Evolutionary conservation across 2,888 invertebrate species (phyloP).

Genomic region (Morpho helenor): DNA sequence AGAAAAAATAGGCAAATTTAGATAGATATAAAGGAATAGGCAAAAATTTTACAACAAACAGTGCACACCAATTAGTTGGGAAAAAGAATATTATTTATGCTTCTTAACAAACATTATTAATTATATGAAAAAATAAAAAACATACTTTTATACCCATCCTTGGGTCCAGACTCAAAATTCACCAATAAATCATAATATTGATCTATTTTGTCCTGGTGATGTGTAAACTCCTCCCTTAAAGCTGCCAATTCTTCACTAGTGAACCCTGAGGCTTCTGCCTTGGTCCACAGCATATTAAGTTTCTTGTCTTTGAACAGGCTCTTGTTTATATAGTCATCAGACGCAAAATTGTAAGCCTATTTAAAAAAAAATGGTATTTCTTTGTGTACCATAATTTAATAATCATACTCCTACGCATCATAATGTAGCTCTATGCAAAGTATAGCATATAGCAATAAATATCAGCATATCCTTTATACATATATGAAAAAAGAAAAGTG

Average conservation of each 20-base stretch:
- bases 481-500: too few relatives aligned
- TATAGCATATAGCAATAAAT: too few relatives aligned
- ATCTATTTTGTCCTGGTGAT: conserved; percentile 95
- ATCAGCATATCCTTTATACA: too few relatives aligned
- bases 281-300: conserved; percentile 92
- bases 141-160: conserved; percentile 84
- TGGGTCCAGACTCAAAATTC: conserved; percentile 81
- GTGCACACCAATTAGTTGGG: too few relatives aligned
- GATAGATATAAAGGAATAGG: too few relatives aligned
- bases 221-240: conserved; percentile 92
- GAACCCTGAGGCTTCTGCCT: conserved; percentile 93
- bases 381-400: too few relatives aligned
- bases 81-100: too few relatives aligned
- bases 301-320: conserved; percentile 94
- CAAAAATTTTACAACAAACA: too few relatives aligned
- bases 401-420: too few relatives aligned
- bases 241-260: conserved; percentile 89
- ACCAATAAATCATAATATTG: conserved; percentile 90
- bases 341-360: conserved; percentile 56
- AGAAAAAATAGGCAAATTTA: too few relatives aligned
- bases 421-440: too few relatives aligned
- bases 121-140: background rate
- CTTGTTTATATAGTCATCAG: conserved; percentile 83
- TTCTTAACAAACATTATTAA: background rate
- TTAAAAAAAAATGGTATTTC: too few relatives aligned